Evolutionary conservation across 2,888 invertebrate genomes (phyloP), one percentile per base, ranked within the genome.

Genomic region (Sphaeridia pumilis): DNA sequence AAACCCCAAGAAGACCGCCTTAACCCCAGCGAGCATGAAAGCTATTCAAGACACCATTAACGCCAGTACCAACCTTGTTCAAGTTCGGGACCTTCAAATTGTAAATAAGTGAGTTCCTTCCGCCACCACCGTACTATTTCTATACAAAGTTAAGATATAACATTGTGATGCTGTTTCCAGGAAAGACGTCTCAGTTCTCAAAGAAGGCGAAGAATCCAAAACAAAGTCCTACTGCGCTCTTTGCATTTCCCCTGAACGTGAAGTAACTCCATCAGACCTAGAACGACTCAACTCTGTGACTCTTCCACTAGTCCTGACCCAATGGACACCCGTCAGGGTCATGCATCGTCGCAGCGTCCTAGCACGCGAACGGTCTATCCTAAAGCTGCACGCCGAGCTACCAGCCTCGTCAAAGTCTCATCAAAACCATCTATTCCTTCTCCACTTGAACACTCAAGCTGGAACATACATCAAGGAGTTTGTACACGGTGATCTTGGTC

Each of bases 391-490:
- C n/a, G 83, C 82, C 0, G 70, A 71, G 24, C 66, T 70, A 0
- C 72, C 81, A 4, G 73, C 55, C 24, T 17, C 44, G 27, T 24
- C 41, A 26, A 14, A 34, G 7, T 24, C 41, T 36, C 57, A 59
- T 46, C 55, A 61, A 22, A 50, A 53, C 14, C 54, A 70, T 55
- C 62, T 68, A 17, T 79, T 93, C 65, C 73, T 76, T 44, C 67
- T 92, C 26, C 76, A 78, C 55, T 65, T 92, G 21, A 78, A 77
- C 46, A 87, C 90, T 1, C 85, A 89, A 68, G 94, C 94, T 10
- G 94, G 94, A 38, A 90, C 93, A 35, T 98, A 98, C 70, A 81
- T 98, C 1, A 98, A 98, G 73, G 97, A 98, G 74, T 88, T 97
- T 74, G 86, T 89, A 21, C 93, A 97, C 72, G 90, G 95, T 2